A percentile compares a stretch with the other conserved stretches of the same genome.
phyloP scores from a whole-genome alignment of 92 coral and sea anemone species.

The Isaurus tuberculatus region DNA sequence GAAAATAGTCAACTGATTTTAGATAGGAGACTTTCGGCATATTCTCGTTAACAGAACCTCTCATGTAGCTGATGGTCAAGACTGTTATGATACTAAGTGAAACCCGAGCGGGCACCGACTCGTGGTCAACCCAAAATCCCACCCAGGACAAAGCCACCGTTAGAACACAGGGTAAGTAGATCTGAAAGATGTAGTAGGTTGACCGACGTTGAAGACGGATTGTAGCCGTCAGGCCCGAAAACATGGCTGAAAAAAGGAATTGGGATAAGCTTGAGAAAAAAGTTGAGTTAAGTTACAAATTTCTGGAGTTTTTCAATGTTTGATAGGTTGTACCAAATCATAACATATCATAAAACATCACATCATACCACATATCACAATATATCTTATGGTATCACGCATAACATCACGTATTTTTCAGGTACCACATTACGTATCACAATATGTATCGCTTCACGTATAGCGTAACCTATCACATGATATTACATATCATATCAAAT shows the following conservation, averaged over 20 bases:
- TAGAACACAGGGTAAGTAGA: conserved; percentile 92
- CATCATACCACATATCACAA: no score
- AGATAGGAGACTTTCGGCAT: conserved; percentile 95
- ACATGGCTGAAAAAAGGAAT: conserved; percentile 29
- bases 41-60: conserved; percentile 92
- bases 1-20: conserved; percentile 92
- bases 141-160: conserved; percentile 93
- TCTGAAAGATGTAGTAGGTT: conserved; percentile 72
- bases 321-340: no score
- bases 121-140: conserved; percentile 97
- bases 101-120: conserved; percentile 96
- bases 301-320: no score
- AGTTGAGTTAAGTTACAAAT: no score
- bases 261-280: no score
- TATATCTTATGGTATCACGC: no score
- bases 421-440: no score
- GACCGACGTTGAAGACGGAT: conserved; percentile 64
- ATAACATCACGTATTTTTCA: no score
- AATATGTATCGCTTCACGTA: no score
- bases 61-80: conserved; percentile 93
- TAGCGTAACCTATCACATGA: no score
- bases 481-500: no score
- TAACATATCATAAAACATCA: no score
- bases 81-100: conserved; percentile 96
- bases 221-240: conserved; percentile 62